Evolutionary conservation across 2,797 vertebrate species (phyloP).

Genomic region (Erithacus rubecula): DNA sequence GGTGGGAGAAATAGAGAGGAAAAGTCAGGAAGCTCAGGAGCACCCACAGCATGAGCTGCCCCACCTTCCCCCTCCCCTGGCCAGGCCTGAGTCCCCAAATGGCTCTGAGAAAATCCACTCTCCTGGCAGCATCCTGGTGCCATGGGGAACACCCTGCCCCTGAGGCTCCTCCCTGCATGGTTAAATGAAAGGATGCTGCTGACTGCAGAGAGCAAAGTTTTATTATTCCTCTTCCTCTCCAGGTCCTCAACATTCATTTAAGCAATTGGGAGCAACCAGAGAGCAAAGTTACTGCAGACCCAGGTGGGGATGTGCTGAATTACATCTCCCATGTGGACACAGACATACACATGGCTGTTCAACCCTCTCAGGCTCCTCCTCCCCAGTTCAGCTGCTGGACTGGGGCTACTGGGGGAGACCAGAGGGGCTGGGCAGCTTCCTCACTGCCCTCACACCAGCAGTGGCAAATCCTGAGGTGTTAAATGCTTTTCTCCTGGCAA

Average conservation of each 20-base stretch:
- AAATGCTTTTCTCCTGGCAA: not conserved
- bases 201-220: not conserved
- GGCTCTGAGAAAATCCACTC: not conserved
- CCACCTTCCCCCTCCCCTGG: not conserved
- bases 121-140: not conserved
- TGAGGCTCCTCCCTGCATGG: not conserved
- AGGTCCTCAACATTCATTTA: not conserved
- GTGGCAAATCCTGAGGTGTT: not conserved
- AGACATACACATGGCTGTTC: not conserved
- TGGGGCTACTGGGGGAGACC: not conserved
- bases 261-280: not conserved
- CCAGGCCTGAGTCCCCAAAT: not conserved
- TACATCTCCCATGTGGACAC: not conserved
- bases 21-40: not conserved
- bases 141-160: fast-evolving
- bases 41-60: not conserved
- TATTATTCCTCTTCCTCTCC: not conserved
- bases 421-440: not conserved
- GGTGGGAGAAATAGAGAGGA: not conserved
- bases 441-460: not conserved
- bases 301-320: not conserved
- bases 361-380: not conserved
- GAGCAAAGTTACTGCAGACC: not conserved
- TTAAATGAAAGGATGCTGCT: not conserved
- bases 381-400: not conserved